These are phyloP conservation scores for Cheirogaleus major DNA, from an alignment of 2,797 vertebrate genomes.

Conservation along the genomic window DNA sequence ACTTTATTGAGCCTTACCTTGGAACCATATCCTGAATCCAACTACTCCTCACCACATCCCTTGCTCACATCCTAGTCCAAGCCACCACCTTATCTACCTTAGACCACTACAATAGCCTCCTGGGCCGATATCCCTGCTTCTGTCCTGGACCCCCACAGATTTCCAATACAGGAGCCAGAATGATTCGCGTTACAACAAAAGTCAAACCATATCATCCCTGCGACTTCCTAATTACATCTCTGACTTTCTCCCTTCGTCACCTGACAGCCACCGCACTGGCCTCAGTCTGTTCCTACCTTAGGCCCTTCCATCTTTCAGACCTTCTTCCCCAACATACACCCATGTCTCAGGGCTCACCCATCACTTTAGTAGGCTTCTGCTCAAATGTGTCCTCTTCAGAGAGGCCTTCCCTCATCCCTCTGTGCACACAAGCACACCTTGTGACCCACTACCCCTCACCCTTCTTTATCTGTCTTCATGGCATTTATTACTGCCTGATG, in stretches of 20 bases:
- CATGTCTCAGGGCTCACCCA: not conserved
- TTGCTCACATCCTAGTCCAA: not conserved
- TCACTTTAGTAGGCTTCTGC: not conserved
- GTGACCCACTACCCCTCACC: not conserved
- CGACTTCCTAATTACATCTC: not conserved
- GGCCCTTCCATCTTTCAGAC: not conserved
- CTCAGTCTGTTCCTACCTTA: not conserved
- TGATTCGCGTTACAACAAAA: not conserved
- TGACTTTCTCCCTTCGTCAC: not conserved
- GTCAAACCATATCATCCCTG: not conserved
- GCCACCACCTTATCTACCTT: not conserved
- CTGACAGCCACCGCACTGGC: not conserved
- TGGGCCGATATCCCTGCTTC: not conserved
- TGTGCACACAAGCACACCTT: rapidly evolving
- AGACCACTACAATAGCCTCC: not conserved
- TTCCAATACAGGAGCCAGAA: not conserved
- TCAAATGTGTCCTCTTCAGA: not conserved
- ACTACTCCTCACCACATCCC: not conserved
- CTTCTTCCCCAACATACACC: not conserved
- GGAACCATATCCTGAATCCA: not conserved
- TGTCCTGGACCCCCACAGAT: not conserved
- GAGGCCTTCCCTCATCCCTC: not conserved
- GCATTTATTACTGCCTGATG: not conserved
- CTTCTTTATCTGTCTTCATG: not conserved
- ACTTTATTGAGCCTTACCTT: not conserved